Evolutionary conservation across 2,888 invertebrate species (phyloP), one percentile per base, ranked within the genome.

Genomic region (Epirrhoe tristata): DNA sequence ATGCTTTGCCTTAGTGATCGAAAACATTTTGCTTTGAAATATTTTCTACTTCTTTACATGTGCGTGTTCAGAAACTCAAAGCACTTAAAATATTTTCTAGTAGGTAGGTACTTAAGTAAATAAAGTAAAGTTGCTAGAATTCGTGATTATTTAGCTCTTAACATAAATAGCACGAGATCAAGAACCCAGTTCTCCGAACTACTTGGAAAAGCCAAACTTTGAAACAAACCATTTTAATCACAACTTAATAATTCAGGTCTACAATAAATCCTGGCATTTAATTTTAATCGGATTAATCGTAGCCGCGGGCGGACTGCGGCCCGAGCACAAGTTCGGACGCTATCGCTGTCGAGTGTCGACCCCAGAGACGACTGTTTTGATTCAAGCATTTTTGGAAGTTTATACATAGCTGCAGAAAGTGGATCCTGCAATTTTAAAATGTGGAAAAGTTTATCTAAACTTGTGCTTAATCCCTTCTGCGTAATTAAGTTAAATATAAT

Each of bases 281-380:
- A 62, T 55, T 59, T 59, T 65, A 65, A 65, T 65, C 65, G 55
- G 65, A 59, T 65, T 65, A 65, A 16, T 39, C 14, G 34, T 7
- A 12, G 57, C 63, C 58, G 46, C 53, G 58, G 58, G 58, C 53
- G 24, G 46, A 51, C 12, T 16, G 31, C 6, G 10, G 31, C n/a
- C 52, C 5, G 0, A 52, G 52, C 52, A 52, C 52, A 5, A 52
- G 54, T 54, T 43, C 17, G 17, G 7, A 31, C 52, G 12, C 10
- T 17, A 50, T 17, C 16, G 8, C 6, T 16, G 6, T 16, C 6
- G 6, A 8, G 1, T 16, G 6, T 16, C 6, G 6, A 8, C 5
- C 6, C 16, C 5, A 8, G 17, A 10, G 10, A 43, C 14, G n/a
- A 46, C 5, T 46, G n/a, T 14, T 46, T 46, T 8, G 6, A 24